Base-by-base conservation (phyloP, 1,140 invertebrate species). In the Diachasmimorpha longicaudata region DNA sequence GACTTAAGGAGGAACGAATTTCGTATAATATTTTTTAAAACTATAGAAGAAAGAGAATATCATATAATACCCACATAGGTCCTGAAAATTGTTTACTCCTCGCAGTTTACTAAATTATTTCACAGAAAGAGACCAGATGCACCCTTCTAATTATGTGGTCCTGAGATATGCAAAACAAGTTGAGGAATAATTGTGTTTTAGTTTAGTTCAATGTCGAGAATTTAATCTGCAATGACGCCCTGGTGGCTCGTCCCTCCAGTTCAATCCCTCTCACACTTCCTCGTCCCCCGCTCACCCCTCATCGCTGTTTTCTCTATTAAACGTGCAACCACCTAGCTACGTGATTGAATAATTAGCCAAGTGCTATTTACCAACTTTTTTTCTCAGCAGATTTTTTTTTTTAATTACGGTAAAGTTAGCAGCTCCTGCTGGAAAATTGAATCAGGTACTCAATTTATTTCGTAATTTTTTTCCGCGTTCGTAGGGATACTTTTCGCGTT, bases 181-280 rank as follows among this genome's bases (percentile, higher is more conserved):
- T 37, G 13, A n/a, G 25, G 52, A 48, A 75, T 70, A 75, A 75
- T 75, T 75, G 68, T 75, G 74, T 75, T 75, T 75, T 36, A 70
- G 74, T 75, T 75, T 70, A 70, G 67, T 75, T 69, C 36, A 55
- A 52, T 44, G 44, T 23, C 11, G 9, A 48, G 52, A 70, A 23
- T 23, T 75, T 70, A 75, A 75, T 75, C 74, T 48, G 31, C 14
- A 70, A 63, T 46, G 68, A 75, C 52, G 48, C 74, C 58, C 68
- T 14, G 25, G 46, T 55, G 63, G 68, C 23, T 63, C 58, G 9
- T 13, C 11, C 58, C 58, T 25, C 19, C 48, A 19, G n/a, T 25
- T 31, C 58, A 63, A 23, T 31, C 58, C 19, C 23, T 63, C 58
- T 70, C 42, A 55, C 77, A 31, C 21, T 68, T 70, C 46, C 76